phyloP scores from a whole-genome alignment of 53 echinoderm and acorn worm genomes.

The Paelopatides confundens region DNA sequence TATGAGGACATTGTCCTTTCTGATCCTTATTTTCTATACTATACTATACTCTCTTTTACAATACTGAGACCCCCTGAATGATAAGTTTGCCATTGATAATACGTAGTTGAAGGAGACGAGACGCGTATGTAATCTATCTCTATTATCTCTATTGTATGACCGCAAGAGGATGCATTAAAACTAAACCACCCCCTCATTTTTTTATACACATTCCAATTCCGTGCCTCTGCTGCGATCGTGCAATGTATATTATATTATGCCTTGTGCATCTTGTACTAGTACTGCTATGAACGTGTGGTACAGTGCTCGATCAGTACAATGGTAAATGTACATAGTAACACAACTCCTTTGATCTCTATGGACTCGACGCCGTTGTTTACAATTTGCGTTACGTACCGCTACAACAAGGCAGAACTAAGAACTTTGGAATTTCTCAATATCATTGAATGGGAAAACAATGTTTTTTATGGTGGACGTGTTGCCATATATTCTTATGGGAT shows the following conservation, averaged over 20 bases:
- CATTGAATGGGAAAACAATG: no score
- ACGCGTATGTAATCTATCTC: no score
- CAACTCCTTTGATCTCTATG: slow-evolving; percentile 28
- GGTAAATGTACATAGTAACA: neutral
- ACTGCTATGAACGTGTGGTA: neutral
- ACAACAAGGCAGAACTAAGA: no score
- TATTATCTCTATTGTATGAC: no score
- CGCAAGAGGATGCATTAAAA: neutral
- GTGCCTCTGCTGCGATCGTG: neutral
- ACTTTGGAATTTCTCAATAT: neutral
- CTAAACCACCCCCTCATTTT: neutral
- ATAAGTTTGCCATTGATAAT: no score
- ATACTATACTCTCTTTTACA: no score
- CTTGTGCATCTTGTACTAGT: neutral
- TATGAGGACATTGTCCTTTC: no score
- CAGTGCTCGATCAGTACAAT: neutral
- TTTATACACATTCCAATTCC: neutral
- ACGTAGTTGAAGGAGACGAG: no score
- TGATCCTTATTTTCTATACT: no score
- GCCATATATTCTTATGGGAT: neutral
- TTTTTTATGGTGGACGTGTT: neutral
- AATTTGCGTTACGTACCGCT: no score
- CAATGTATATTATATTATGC: neutral
- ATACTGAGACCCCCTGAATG: no score
- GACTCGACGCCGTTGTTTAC: neutral